Conservation (phyloP, 2,113 vertebrate genomes). For the Petroica traversi region DNA sequence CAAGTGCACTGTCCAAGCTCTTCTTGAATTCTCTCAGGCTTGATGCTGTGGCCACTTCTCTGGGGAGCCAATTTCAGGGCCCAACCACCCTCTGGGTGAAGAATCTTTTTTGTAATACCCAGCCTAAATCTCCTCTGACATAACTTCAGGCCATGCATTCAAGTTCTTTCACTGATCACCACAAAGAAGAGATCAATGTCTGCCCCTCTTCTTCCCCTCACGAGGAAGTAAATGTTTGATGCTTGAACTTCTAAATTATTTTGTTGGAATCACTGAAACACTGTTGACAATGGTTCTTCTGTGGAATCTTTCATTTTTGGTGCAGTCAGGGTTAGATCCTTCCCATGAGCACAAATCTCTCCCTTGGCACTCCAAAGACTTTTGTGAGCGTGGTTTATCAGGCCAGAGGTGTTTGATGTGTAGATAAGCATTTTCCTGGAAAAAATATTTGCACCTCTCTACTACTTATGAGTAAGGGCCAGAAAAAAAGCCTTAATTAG, state of each 20-base stretch:
- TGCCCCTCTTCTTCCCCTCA: neutral
- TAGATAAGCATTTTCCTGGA: neutral
- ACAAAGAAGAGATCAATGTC: neutral
- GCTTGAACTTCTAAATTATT: neutral
- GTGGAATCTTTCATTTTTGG: neutral
- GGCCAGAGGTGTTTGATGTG: fast-evolving
- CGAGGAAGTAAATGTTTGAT: neutral
- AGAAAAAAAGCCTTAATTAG: neutral
- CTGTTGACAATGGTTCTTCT: neutral
- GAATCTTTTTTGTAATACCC: neutral
- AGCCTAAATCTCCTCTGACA: neutral
- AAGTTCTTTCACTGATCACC: neutral
- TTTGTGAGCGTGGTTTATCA: neutral
- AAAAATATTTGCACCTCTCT: neutral
- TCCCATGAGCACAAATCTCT: neutral
- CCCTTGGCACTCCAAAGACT: neutral
- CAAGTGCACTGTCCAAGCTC: neutral
- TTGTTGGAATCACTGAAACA: neutral
- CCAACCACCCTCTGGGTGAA: fast-evolving
- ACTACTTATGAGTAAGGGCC: neutral
- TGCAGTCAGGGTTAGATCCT: neutral
- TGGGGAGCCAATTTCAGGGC: neutral
- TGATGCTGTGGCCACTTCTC: neutral
- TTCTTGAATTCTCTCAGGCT: neutral
- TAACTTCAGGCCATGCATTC: neutral